These are phyloP conservation scores for Sarotherodon lohbergeri DNA, from an alignment of 2,113 vertebrate genomes.

Conservation along the genomic window DNA sequence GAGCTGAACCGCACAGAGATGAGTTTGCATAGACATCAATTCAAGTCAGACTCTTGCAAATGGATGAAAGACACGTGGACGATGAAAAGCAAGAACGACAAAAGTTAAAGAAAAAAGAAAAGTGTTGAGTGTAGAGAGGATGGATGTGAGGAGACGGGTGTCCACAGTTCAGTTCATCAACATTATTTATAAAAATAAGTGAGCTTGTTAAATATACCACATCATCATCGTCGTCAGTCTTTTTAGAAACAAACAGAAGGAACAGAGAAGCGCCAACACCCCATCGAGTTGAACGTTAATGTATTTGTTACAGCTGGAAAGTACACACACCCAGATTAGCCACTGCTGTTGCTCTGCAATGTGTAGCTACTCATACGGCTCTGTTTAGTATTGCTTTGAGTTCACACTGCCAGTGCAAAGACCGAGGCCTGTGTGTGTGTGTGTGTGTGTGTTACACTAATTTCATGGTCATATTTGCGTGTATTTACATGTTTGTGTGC, in stretches of 20 bases:
- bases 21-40: conserved; percentile 74
- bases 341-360: neutral
- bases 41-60: conserved; percentile 73
- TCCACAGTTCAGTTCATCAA: conserved; percentile 40
- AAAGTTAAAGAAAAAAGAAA: neutral
- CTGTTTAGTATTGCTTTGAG: conserved; percentile 63
- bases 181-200: conserved; percentile 72
- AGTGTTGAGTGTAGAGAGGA: neutral
- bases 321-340: neutral
- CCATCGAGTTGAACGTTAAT: conserved; percentile 18
- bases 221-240: neutral
- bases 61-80: neutral
- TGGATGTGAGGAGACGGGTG: neutral
- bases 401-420: conserved; percentile 30
- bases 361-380: conserved; percentile 24
- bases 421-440: conserved; percentile 5
- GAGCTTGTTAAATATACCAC: conserved; percentile 57
- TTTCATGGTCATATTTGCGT: neutral
- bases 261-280: conserved; percentile 20
- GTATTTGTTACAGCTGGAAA: conserved; percentile 21
- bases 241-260: conserved; percentile 23
- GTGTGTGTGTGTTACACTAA: neutral
- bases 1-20: conserved; percentile 25
- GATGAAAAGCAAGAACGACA: neutral
- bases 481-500: neutral